Conservation (phyloP, 2,888 invertebrate species). For the Halocaridina rubra region DNA sequence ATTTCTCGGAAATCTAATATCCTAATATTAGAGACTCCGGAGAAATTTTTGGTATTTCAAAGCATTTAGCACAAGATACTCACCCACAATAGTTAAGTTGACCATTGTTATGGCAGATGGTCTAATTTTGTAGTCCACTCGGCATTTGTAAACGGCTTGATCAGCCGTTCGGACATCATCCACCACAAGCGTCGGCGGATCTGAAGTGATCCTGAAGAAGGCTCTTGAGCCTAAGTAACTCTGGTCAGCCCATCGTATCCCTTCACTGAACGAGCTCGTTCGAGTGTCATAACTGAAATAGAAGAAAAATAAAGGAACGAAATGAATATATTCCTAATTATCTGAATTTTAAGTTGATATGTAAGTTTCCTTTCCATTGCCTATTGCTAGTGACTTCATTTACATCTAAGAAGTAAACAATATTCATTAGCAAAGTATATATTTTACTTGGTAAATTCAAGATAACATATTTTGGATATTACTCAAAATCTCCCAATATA, state of each 20-base stretch:
- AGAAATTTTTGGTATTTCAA: too few relatives aligned
- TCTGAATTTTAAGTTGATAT: background rate
- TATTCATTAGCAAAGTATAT: too few relatives aligned
- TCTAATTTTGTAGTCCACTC: constrained; percentile 58
- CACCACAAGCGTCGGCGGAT: constrained; percentile 58
- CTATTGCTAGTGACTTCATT: too few relatives aligned
- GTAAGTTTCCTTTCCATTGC: background rate
- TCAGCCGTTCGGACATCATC: constrained; percentile 59
- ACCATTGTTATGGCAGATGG: constrained; percentile 57
- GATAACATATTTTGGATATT: too few relatives aligned
- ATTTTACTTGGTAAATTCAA: too few relatives aligned
- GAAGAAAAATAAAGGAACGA: background rate
- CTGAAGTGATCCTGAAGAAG: constrained; percentile 58
- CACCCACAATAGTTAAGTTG: constrained; percentile 60
- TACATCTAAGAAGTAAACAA: too few relatives aligned
- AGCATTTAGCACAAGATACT: too few relatives aligned
- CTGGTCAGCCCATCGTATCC: constrained; percentile 56
- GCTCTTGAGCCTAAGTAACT: constrained; percentile 52
- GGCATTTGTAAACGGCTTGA: constrained; percentile 56
- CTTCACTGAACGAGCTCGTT: constrained; percentile 51
- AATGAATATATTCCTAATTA: too few relatives aligned
- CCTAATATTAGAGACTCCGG: too few relatives aligned
- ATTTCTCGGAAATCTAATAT: too few relatives aligned
- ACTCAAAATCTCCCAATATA: too few relatives aligned
- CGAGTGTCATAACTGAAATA: constrained; percentile 56